phyloP scores from a whole-genome alignment of 2,888 invertebrate species.

The Dimorphilus gyrociliatus region DNA sequence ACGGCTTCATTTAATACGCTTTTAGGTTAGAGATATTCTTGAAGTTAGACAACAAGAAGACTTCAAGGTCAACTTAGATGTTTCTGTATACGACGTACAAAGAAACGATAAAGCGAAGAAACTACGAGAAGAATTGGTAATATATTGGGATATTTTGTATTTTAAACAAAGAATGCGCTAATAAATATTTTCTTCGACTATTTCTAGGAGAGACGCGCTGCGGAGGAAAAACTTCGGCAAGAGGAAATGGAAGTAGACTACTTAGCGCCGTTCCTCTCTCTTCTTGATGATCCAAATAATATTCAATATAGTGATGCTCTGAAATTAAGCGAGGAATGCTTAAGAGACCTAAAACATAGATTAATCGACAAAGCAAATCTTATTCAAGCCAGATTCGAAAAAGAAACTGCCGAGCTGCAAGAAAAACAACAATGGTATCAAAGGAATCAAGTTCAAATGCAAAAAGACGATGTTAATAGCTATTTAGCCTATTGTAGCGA shows the following conservation, averaged over 20 bases:
- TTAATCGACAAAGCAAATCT: constrained; percentile 38
- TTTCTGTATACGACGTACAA: constrained; percentile 36
- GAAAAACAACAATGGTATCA: constrained; percentile 39
- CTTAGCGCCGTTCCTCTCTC: constrained; percentile 37
- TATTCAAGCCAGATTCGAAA: constrained; percentile 38
- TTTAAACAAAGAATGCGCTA: neutral
- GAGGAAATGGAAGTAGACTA: constrained; percentile 38
- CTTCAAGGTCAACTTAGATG: constrained; percentile 24
- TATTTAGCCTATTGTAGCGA: constrained; percentile 37
- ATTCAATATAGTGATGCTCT: constrained; percentile 24
- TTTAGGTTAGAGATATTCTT: constrained; percentile 24
- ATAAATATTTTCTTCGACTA: no score
- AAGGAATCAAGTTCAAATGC: constrained; percentile 37
- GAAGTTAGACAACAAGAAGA: constrained; percentile 32
- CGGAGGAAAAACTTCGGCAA: constrained; percentile 31
- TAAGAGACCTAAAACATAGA: constrained; percentile 34
- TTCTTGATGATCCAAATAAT: constrained; percentile 30
- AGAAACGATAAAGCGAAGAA: constrained; percentile 37
- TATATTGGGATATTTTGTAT: constrained; percentile 2
- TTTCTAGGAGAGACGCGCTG: constrained; percentile 23
- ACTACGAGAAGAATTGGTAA: constrained; percentile 32
- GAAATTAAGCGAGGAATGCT: constrained; percentile 32
- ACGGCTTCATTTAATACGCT: no score
- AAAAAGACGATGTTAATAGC: constrained; percentile 37
- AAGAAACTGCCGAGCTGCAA: constrained; percentile 36